phyloP scores from a whole-genome alignment of 2,888 invertebrate species.

The Orthosia cruda region DNA sequence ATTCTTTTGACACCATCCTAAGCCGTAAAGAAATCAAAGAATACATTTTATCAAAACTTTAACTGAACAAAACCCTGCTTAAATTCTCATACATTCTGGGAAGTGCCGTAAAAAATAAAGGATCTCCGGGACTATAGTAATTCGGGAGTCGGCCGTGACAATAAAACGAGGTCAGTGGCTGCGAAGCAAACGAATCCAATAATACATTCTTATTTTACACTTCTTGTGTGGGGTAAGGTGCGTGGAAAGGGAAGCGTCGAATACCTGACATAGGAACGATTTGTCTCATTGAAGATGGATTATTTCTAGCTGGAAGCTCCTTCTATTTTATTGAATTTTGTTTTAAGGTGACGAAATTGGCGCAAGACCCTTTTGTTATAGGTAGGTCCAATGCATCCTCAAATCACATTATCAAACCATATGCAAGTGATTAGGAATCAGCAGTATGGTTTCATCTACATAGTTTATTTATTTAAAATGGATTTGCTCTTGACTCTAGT shows the following conservation, averaged over 20 bases:
- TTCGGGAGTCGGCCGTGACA: constrained; percentile 70
- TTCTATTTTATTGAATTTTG: not conserved
- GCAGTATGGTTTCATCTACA: too few relatives aligned
- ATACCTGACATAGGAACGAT: constrained; percentile 41
- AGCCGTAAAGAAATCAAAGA: not conserved
- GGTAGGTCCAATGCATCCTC: too few relatives aligned
- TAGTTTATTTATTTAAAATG: too few relatives aligned
- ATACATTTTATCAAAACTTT: constrained; percentile 10
- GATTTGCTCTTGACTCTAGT: too few relatives aligned
- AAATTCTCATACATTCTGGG: constrained; percentile 26
- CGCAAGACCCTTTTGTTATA: too few relatives aligned
- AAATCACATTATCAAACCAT: not conserved
- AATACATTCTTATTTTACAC: constrained; percentile 85
- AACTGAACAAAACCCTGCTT: constrained; percentile 15
- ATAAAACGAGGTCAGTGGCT: constrained; percentile 77
- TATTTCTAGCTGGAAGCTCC: not conserved
- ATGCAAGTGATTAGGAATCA: not conserved
- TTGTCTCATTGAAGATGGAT: constrained; percentile 32
- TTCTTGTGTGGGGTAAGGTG: constrained; percentile 59
- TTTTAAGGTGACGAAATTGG: not conserved
- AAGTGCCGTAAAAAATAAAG: constrained; percentile 45
- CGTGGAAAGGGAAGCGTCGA: constrained; percentile 44
- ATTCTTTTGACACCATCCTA: not conserved
- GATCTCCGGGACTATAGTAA: constrained; percentile 36
- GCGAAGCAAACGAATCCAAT: constrained; percentile 78